Evolutionary conservation across 2,113 vertebrate species (phyloP), one percentile per base, ranked within the genome.

Genomic region (Gallinago paraguaiae): DNA sequence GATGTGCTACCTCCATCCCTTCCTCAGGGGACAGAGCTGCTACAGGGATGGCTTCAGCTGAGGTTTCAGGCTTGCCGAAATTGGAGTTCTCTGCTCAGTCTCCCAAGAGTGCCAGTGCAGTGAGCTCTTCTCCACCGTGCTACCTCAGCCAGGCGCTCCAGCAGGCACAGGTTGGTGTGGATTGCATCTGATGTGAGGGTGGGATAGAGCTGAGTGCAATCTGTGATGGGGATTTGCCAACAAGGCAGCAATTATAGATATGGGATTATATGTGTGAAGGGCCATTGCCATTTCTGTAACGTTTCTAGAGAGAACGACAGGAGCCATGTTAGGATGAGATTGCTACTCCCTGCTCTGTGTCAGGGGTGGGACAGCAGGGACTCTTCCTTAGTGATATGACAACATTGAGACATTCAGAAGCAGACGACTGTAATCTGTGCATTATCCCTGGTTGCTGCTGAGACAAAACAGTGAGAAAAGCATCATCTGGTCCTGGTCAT

Each of bases 121-220:
- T 1, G 17, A 93, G 84, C 35, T 91, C 28, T 78, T 91, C 89
- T 89, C 30, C 33, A 57, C 61, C 30, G 17, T 1, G 10, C 79
- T 88, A 24, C 76, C 60, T 83, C 82, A 93, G 71, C 68, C 82
- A 90, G 85, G 71, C 16, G 0, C 71, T 93, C n/a, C 83, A 77
- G 57, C 80, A 94, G 92, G 75, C 75, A 67, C 78, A 88, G 85
- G 70, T 76, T 95, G 85, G 68, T 93, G 63, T 18, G 54, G 67
- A 77, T 90, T 92, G 79, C 93, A 94, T 95, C 95, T 93, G 91
- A 92, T 95, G 61, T 94, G 94, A 95, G 87, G 87, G 93, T 92
- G 93, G 90, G 51, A 93, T 75, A 70, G 85, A 92, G 79, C 79
- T 14, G 71, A 90, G 43, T 35, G 28, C 93, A 94, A 33, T 94